Evolutionary conservation across 2,797 vertebrate genomes (phyloP), one percentile per base, ranked within the genome.

Genomic region (Oreochromis mossambicus): DNA sequence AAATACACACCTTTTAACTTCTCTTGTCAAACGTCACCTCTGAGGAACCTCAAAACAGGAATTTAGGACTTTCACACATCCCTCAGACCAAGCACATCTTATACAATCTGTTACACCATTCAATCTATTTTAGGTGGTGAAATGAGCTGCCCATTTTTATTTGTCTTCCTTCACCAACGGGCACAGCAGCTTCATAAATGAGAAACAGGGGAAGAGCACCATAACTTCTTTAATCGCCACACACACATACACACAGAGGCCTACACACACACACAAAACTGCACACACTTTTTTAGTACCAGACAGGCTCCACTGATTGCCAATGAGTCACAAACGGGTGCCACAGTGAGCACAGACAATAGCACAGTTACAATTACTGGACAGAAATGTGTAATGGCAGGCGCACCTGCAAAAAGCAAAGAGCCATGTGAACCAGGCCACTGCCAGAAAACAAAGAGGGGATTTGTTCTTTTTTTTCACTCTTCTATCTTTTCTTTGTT

Each of bases 351-450:
- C 86, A 83, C 78, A 79, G 82, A 92, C 91, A 92, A 92, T 79
- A 54, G 77, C 78, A 34, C 70, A 58, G 78, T 29, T 81, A 88
- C 87, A 90, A 78, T 86, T 51, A 79, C n/a, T 52, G 88, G 75
- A 56, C 79, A 76, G 61, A 82, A 79, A 84, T 66, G 87, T 58
- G 55, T 50, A 38, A 83, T 68, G 54, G 85, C 61, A 29, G 89
- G 48, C 89, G 81, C 89, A 92, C 91, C 91, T 92, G 82, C 87
- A 91, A 91, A 92, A 80, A 90, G 34, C 51, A 2, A 86, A 78
- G 77, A 58, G 84, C 83, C 6, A 17, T 75, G 84, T 43, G 84
- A 87, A 51, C 66, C 63, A 9, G 85, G 81, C 82, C 85, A 79
- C 77, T 81, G 91, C 52, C 55, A 10, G 32, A 55, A 88, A 83